Base-by-base conservation (phyloP, 92 coral and sea anemone species). In the Paramuricea clavata region DNA sequence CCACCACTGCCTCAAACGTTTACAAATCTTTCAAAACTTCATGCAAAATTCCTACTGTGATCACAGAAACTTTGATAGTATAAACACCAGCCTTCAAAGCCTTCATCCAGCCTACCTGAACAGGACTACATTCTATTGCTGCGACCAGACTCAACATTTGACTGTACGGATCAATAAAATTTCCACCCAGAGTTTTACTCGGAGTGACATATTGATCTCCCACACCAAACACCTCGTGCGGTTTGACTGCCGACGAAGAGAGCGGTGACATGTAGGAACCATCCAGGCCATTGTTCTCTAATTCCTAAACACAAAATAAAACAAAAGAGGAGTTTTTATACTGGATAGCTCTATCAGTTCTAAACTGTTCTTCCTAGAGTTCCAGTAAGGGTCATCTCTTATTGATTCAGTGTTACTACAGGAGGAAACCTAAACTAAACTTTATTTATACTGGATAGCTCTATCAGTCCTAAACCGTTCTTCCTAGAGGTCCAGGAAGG, bases 141-240 rank as follows among this genome's bases (percentile, higher is more conserved):
- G 35, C 56, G 11, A 26, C 73, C 3, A 79, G 39, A 60, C 28
- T 59, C 17, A 60, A 32, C 42, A 61, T 33, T 65, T 65, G 72
- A 67, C 21, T 39, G 47, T 54, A 61, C 64, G 56, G 27, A 65
- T 79, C 56, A 65, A 19, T 43, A 49, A 33, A 79, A 5, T 76
- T 77, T 64, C 83, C 86, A 83, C 87, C n/a, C 12, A 86, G 80
- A 21, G 80, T 79, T 69, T 94, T 90, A 81, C 91, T 90, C 47
- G 99, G 99, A 12, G 99, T 97, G 49, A 83, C 97, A 65, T 87
- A 91, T 25, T 87, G 91, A 64, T 92, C 93, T 25, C 89, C 93
- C 80, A 86, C 90, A 86, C 99, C 94, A 80, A 97, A 97, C 54
- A 97, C 94, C 31, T 97, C 98, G 68, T 94, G 80, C 12, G 98